These are phyloP conservation scores for Orthosia incerta DNA, from an alignment of 2,888 invertebrate species.

Conservation along the genomic window DNA sequence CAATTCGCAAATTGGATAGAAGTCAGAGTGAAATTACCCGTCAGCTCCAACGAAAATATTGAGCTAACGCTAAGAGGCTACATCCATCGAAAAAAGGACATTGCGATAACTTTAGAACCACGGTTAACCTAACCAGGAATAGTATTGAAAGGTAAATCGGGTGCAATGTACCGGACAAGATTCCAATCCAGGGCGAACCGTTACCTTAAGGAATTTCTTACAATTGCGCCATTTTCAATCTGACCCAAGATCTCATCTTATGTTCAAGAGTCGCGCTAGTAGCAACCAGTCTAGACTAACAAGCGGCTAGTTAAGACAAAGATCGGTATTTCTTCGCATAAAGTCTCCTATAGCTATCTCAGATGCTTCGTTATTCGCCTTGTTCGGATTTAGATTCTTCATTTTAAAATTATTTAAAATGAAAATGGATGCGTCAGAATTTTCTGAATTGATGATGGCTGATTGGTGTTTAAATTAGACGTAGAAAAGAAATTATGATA, in stretches of 20 bases:
- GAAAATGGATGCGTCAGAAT: too few species aligned
- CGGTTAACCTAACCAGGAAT: not conserved
- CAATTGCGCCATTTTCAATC: slow-evolving; percentile 37
- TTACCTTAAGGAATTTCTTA: slow-evolving; percentile 40
- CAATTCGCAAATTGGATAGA: not conserved
- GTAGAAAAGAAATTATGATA: not conserved
- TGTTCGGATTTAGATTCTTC: slow-evolving; percentile 9
- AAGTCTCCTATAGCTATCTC: slow-evolving; percentile 14
- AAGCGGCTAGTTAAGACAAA: slow-evolving; percentile 43
- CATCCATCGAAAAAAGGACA: not conserved
- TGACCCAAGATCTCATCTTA: slow-evolving; percentile 30
- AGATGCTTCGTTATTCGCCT: slow-evolving; percentile 8
- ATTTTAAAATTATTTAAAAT: too few species aligned
- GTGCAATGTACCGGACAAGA: not conserved
- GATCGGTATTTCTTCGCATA: slow-evolving; percentile 35
- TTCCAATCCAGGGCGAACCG: slow-evolving; percentile 20
- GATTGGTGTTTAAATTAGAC: slow-evolving; percentile 2
- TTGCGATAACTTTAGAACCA: not conserved
- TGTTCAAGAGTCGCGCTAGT: slow-evolving; percentile 26
- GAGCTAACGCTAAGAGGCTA: too few species aligned
- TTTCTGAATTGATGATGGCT: slow-evolving; percentile 7
- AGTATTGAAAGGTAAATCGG: not conserved
- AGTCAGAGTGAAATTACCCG: not conserved
- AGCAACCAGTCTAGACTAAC: slow-evolving; percentile 43
- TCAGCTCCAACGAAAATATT: slow-evolving; percentile 6